Evolutionary conservation across 2,888 invertebrate species (phyloP).

Genomic region (Teinopalpus imperialis): DNA sequence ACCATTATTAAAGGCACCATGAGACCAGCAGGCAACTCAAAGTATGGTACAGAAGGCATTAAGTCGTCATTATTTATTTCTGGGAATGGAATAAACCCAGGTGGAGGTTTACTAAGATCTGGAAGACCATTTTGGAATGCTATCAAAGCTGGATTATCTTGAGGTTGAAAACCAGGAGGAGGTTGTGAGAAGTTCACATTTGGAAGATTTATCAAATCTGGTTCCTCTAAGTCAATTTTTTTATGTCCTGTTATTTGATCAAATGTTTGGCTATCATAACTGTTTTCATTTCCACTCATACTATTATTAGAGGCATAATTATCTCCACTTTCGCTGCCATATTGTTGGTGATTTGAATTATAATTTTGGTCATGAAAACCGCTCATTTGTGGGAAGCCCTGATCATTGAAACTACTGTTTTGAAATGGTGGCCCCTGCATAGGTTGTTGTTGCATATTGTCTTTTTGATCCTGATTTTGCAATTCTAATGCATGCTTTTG

Average conservation of each 20-base stretch:
- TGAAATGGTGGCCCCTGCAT: conserved; percentile 55
- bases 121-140: conserved; percentile 85
- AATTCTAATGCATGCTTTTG: conserved; percentile 87
- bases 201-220: conserved; percentile 59
- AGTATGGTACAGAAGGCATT: conserved; percentile 96
- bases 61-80: conserved; percentile 85
- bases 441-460: conserved; percentile 52
- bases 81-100: conserved; percentile 85
- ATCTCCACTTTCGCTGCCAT: conserved; percentile 69
- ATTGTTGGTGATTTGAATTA: conserved; percentile 53
- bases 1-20: conserved; percentile 98
- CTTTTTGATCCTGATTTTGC: conserved; percentile 63
- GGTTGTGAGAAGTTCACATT: conserved; percentile 75
- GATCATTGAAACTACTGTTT: conserved; percentile 61
- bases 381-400: conserved; percentile 53
- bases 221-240: conserved; percentile 48
- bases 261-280: conserved; percentile 71
- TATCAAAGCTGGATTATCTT: conserved; percentile 45
- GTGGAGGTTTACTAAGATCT: conserved; percentile 93
- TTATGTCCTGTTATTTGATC: conserved; percentile 60
- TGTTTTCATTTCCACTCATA: conserved; percentile 76
- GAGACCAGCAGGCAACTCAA: conserved; percentile 97
- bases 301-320: conserved; percentile 71
- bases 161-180: conserved; percentile 67
- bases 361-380: conserved; percentile 56